phyloP scores from a whole-genome alignment of 2,113 vertebrate genomes.

The Xenopus tropicalis region UCB_Xtro_10.0 CM004447.2:45732501-45733000 shows the following conservation, averaged over 20 bases:
- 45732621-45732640: slow-evolving; percentile 27
- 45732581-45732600: slow-evolving; percentile 15
- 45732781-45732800: slow-evolving; percentile 5
- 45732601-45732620: slow-evolving; percentile 23
- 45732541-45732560: slow-evolving; percentile 3
- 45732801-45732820: neutral
- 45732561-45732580: slow-evolving; percentile 15
- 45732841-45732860: too few relatives aligned
- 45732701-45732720: slow-evolving; percentile 30
- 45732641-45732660: slow-evolving; percentile 38
- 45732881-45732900: too few relatives aligned
- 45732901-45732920: too few relatives aligned
- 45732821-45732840: too few relatives aligned
- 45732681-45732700: slow-evolving; percentile 30
- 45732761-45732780: slow-evolving; percentile 4
- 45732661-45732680: slow-evolving; percentile 41
- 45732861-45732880: too few relatives aligned
- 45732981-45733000: too few relatives aligned
- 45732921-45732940: too few relatives aligned
- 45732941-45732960: too few relatives aligned
- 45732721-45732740: slow-evolving; percentile 21
- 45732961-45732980: too few relatives aligned
- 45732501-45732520: neutral
- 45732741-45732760: slow-evolving; percentile 39
- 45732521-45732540: slow-evolving; percentile 23